Base-by-base conservation (phyloP, 2,888 invertebrate genomes). In the Ceratothoa steindachneri region DNA sequence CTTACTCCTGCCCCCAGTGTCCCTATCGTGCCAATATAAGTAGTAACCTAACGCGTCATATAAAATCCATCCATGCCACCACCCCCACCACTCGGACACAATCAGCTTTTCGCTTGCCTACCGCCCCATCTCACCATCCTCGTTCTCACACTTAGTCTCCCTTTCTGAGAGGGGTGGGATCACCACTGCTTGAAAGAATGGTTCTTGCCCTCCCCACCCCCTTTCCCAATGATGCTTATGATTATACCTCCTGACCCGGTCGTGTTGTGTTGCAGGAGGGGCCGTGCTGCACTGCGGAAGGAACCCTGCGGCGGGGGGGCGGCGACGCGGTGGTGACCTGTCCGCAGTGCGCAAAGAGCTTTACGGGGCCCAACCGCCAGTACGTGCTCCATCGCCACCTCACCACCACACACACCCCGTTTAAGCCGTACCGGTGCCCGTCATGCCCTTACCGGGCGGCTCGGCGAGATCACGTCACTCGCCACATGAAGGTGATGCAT, bases 261-360 rank as follows among this genome's bases (percentile, higher is more conserved):
- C 41, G 15, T 55, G 55, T 55, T 55, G 55, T 55, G 55, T 55
- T 55, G 55, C 55, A 55, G 55, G 55, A 55, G 5, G 41, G 41
- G 41, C 41, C 5, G 15, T 55, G 55, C 19, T 7, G 7, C 41
- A 41, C 9, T 41, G 19, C 5, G 15, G 24, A 19, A 7, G 55
- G 55, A 19, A 41, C 41, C 5, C 41, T 15, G 41, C 5, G 41
- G 15, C 15, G 7, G 5, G 55, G 19, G 5, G 15, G 24, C 24
- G 73, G 68, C 60, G 55, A 71, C 65, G 77, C 52, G 53, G 69
- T 67, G 65, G 74, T 72, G 70, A 69, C 67, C 68, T 77, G 77
- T 75, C 74, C 68, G 73, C 73, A 73, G 77, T 77, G 77, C 71
- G 75, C 69, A 66, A 77, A 77, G 72, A 74, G 72, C 68, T 77